Evolutionary conservation across 2,888 invertebrate species (phyloP).

Genomic region (Trachelus troglodyta): DNA sequence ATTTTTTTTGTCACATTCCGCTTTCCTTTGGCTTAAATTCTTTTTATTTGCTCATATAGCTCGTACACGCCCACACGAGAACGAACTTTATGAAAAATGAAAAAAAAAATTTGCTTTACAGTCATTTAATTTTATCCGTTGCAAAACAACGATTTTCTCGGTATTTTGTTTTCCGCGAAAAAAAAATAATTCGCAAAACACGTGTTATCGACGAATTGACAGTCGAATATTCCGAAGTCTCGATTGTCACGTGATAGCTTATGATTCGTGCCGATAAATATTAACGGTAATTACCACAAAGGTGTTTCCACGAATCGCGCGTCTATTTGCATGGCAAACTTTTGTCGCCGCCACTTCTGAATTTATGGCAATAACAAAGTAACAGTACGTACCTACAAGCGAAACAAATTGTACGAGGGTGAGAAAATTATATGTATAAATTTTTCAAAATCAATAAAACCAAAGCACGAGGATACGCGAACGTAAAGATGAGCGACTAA

Average conservation of each 20-base stretch:
- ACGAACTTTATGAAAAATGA: no score
- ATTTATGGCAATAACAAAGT: background rate
- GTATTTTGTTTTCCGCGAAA: background rate
- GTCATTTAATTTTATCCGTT: background rate
- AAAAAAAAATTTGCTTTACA: background rate
- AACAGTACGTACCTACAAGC: background rate
- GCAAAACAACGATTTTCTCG: background rate
- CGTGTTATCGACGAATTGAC: background rate
- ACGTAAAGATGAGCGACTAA: background rate
- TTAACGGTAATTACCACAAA: background rate
- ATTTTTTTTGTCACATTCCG: no score
- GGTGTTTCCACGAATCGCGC: background rate
- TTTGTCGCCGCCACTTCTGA: background rate
- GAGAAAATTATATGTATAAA: background rate
- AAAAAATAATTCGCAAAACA: background rate
- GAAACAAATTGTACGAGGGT: background rate
- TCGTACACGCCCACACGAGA: no score
- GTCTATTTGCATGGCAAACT: background rate
- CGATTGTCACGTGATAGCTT: background rate
- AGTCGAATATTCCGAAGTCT: background rate
- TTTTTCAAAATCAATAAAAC: background rate
- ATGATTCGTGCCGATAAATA: background rate
- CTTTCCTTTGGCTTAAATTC: background rate
- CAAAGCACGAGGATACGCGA: background rate
- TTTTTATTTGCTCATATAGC: no score